Evolutionary conservation across 2,113 vertebrate species (phyloP), one percentile per base, ranked within the genome.

Genomic region (Pomatorhinus ruficollis): DNA sequence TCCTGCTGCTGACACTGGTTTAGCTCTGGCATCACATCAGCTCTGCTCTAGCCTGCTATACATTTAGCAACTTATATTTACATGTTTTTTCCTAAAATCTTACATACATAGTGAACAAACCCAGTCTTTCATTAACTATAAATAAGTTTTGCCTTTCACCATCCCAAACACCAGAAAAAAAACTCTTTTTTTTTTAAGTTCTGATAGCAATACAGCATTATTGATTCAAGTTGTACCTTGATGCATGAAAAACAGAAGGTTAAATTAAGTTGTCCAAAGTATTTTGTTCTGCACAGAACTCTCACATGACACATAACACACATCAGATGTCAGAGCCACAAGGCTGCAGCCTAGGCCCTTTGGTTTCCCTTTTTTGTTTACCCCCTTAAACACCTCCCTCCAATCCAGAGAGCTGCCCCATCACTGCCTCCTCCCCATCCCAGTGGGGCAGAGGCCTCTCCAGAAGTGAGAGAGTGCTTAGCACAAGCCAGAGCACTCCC

Each of bases 221-320:
- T 2, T 35, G 22, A 65, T 83, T 87, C 37, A 82, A 52, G 39
- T 8, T 35, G 24, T 50, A 88, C 65, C 31, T 31, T 18, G 20
- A 45, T 54, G 19, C 33, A 31, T 40, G 59, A 56, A 83, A 65
- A 92, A 42, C 50, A 45, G 18, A 69, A 70, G 25, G 39, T 20
- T 60, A 23, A 39, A 80, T 30, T 3, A 30, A 56, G 14, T 19
- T 37, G 79, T 35, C 50, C 45, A 54, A 28, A 90, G 31, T 6
- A 22, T 14, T 56, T 60, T 6, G 18, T 30, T 72, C 47, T 83
- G n/a, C 37, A 83, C 53, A 45, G 53, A 69, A 27, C 33, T 61
- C 70, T 68, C 39, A 8, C 4, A 18, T 0, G 1, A 70, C 33
- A 39, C 2, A 3, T 2, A 61, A 21, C 12, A 19, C 18, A 25